Evolutionary conservation across 2,797 vertebrate species (phyloP).

Genomic region (Picus viridis): DNA sequence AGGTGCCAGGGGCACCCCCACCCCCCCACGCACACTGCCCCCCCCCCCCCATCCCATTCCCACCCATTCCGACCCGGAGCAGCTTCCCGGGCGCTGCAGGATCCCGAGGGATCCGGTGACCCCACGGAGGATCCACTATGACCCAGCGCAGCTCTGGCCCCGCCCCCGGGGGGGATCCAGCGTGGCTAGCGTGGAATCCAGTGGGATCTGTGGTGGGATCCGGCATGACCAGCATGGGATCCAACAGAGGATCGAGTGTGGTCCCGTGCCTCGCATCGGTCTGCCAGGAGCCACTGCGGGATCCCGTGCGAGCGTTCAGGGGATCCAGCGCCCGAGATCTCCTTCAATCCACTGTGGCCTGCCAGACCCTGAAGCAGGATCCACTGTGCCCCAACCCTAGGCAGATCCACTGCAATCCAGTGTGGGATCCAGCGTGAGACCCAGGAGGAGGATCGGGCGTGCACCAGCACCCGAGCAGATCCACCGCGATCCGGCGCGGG

Average conservation of each 20-base stretch:
- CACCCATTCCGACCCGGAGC: fast-evolving
- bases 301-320: fast-evolving
- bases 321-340: not conserved
- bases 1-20: not conserved
- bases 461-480: not conserved
- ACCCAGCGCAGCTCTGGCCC: not conserved
- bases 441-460: not conserved
- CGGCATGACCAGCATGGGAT: slow-evolving; percentile 46
- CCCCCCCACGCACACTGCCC: not conserved
- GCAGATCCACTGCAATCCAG: not conserved
- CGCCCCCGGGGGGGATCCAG: not conserved
- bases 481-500: not conserved
- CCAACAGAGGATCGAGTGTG: not conserved
- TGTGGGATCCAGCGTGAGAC: not conserved
- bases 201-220: not conserved
- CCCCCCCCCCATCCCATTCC: not conserved
- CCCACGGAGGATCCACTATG: not conserved
- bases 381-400: not conserved
- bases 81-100: not conserved
- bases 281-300: not conserved
- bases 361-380: not conserved
- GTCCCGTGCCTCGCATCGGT: not conserved
- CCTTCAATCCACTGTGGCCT: not conserved
- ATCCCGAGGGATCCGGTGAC: not conserved
- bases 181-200: not conserved